These are phyloP conservation scores for Dicyrtoma fusca DNA, from an alignment of 2,888 invertebrate species.

Conservation along the genomic window DNA sequence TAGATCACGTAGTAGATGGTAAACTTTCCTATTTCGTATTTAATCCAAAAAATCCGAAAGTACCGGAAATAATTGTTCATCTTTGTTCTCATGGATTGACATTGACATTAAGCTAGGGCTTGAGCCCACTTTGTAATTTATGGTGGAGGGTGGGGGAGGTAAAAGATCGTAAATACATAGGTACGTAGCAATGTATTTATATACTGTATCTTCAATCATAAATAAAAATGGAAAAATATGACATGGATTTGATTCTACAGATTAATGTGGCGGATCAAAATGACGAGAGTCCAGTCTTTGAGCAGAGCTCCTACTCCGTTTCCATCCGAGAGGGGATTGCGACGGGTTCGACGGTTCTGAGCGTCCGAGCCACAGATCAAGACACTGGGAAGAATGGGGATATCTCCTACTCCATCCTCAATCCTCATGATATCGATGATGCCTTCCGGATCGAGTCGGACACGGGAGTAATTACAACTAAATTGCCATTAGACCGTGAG, in stretches of 20 bases:
- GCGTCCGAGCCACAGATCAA: constrained; percentile 87
- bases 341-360: constrained; percentile 83
- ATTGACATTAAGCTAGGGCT: too few relatives aligned
- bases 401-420: constrained; percentile 65
- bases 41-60: too few relatives aligned
- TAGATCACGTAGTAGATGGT: too few relatives aligned
- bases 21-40: too few relatives aligned
- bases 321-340: constrained; percentile 86
- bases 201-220: neutral
- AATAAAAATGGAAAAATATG: neutral
- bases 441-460: constrained; percentile 81
- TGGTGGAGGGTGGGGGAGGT: too few relatives aligned
- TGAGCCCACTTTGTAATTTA: too few relatives aligned
- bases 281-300: constrained; percentile 92
- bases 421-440: constrained; percentile 70
- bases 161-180: neutral
- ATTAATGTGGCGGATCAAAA: constrained; percentile 94
- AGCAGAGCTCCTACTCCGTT: constrained; percentile 86
- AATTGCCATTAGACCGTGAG: constrained; percentile 83
- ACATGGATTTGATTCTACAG: constrained; percentile 58
- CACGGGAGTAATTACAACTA: constrained; percentile 83
- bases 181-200: too few relatives aligned
- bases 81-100: too few relatives aligned
- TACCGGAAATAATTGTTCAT: too few relatives aligned
- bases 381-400: constrained; percentile 89